Evolutionary conservation across 2,888 invertebrate species (phyloP), one percentile per base, ranked within the genome.

Genomic region (Lasioglossum vierecki): DNA sequence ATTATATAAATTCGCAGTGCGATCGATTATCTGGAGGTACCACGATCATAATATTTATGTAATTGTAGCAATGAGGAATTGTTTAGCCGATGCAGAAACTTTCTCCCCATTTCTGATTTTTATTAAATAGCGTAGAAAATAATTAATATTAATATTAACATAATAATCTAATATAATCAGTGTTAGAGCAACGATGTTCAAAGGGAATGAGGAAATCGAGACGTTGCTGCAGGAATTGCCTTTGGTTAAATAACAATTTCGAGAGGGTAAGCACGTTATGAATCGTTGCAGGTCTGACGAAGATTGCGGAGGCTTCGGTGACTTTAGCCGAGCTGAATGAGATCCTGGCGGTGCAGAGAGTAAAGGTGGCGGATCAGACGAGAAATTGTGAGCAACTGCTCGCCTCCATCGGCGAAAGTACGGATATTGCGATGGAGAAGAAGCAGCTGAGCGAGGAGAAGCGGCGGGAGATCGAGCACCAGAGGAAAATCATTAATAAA

Each of bases 281-380:
- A 68, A 22, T 22, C 22, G 35, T 15, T 5, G 0, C 78, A 94
- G 93, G 94, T 53, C 94, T 98, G 88, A 95, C 96, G n/a, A 98
- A 98, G 95, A 98, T 99, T 79, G 97, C 97, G 53, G 98, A 99
- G 93, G 98, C 99, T 0, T 97, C 98, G 81, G 96, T 96, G 1
- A 98, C 98, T 93, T 95, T 99, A 49, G 97, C 97, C 76, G 97
- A 97, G 68, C 95, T 99, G 41, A 98, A 98, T 90, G 96, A 96
- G 22, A 97, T 98, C 91, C 95, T 99, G 41, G 98, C 97, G 0
- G 96, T 97, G 44, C 99, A 99, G 94, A 97, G 98, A 93, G 96
- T 97, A 0, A 97, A 97, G 82, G 98, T 99, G 0, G 97, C 97
- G 0, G 97, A 97, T 91, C 98, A 98, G 86, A 98, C 98, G 0